Evolutionary conservation across 30 jellyfish, hydroid and myxozoan species (phyloP), one percentile per base, ranked within the genome.

Genomic region (Cassiopea xamachana): DNA sequence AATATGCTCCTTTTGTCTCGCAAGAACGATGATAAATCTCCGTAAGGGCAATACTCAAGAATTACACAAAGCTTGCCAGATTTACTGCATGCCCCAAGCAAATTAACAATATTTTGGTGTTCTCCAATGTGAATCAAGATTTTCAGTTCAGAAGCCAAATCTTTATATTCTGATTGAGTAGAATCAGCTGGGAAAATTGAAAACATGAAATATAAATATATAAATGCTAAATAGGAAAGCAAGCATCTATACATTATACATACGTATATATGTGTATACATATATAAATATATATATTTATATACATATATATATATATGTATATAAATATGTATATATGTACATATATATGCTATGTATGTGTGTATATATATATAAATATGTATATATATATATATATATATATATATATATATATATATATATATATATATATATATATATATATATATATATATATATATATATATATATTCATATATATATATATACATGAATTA

Each of bases 61-160:
- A 96, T 96, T 12, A 97, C 97, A 69, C 93, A 82, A 14, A 96
- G 86, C 14, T 75, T 92, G 43, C 99, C 98, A 77, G 87, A 90
- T 50, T 74, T 75, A 17, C 98, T 96, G 85, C 99, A 96, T 1
- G 99, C 98, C 12, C 99, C 99, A 10, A 96, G 94, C 48, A 96
- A 64, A 75, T 92, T 96, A 58, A 96, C 99, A 16, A 96, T 92
- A 79, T 96, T 96, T 73, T 85, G 91, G 79, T 96, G 98, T 48
- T 85, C 91, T 59, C 99, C 99, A 55, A 96, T 83, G 87, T 92
- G 99, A 16, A 92, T 96, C 74, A 96, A 89, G 49, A 96, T 85
- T 71, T 96, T 96, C 83, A 96, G 83, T 72, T 96, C 99, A 2
- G 99, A 96, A 3, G 98, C 99, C 62, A 96, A 93, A 64, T 96